These are phyloP conservation scores for Argyrosomus regius DNA, from an alignment of 2,797 vertebrate species.

Conservation along the genomic window DNA sequence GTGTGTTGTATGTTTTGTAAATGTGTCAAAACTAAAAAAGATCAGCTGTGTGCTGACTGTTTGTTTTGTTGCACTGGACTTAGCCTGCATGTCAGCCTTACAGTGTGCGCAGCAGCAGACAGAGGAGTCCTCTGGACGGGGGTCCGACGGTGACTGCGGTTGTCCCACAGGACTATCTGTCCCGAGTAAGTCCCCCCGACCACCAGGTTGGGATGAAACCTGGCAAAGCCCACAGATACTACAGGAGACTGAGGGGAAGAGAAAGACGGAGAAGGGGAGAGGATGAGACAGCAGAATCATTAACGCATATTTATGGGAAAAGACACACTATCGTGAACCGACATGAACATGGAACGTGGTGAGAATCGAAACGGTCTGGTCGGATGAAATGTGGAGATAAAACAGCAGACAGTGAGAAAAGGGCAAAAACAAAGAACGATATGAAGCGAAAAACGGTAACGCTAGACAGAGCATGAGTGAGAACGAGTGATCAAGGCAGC, in stretches of 20 bases:
- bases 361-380: neutral
- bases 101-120: constrained; percentile 96
- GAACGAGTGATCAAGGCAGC: constrained; percentile 60
- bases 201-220: constrained; percentile 97
- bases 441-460: constrained; percentile 53
- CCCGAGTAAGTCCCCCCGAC: constrained; percentile 97
- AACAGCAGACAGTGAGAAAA: constrained; percentile 51
- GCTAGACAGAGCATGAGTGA: constrained; percentile 51
- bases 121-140: constrained; percentile 96
- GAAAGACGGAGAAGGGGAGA: neutral
- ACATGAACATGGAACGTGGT: neutral
- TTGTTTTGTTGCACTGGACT: neutral
- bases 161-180: constrained; percentile 98
- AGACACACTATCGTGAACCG: constrained; percentile 1
- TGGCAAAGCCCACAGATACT: constrained; percentile 97
- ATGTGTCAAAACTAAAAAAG: neutral
- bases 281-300: neutral
- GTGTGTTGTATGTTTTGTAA: neutral
- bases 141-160: constrained; percentile 95
- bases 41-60: neutral
- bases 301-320: neutral
- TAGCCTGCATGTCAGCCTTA: constrained; percentile 68
- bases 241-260: constrained; percentile 91
- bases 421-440: constrained; percentile 40
- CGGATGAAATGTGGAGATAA: constrained; percentile 38